Percentiles rank a stretch among this genome's conserved stretches.
Conservation (phyloP, 2,888 invertebrate genomes). For the Ganaspis brasiliensis region DNA sequence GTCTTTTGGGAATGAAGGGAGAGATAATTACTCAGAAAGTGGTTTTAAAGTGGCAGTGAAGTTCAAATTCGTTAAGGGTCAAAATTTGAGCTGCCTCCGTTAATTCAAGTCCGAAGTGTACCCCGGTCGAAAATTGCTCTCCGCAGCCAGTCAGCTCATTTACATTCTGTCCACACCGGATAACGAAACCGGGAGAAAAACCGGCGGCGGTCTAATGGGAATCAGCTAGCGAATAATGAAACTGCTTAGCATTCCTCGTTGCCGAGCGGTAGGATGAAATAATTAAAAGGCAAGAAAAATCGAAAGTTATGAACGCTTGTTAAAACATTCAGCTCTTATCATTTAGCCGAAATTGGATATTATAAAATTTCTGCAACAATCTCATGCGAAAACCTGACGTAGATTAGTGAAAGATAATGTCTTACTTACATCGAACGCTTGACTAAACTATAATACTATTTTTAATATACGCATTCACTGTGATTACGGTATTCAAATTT, state of each 20-base stretch:
- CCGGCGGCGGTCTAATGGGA: slow-evolving; percentile 78
- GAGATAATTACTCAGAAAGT: slow-evolving; percentile 16
- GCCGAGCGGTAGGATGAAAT: slow-evolving; percentile 73
- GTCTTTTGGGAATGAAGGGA: neutral
- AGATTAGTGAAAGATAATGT: neutral
- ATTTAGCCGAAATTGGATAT: slow-evolving; percentile 57
- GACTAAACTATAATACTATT: too few species aligned
- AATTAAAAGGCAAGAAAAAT: slow-evolving; percentile 73
- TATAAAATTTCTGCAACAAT: slow-evolving; percentile 39
- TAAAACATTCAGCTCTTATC: slow-evolving; percentile 57
- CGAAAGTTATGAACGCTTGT: slow-evolving; percentile 63
- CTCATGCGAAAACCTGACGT: neutral
- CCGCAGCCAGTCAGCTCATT: slow-evolving; percentile 72
- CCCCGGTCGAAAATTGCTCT: slow-evolving; percentile 67
- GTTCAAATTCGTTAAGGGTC: slow-evolving; percentile 47
- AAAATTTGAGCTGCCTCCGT: slow-evolving; percentile 60
- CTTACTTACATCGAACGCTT: neutral
- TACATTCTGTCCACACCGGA: slow-evolving; percentile 77
- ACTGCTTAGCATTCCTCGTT: slow-evolving; percentile 79
- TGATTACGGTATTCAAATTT: too few species aligned
- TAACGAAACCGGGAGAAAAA: slow-evolving; percentile 78
- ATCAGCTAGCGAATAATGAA: slow-evolving; percentile 79
- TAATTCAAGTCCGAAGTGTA: slow-evolving; percentile 62
- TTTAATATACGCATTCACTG: too few species aligned
- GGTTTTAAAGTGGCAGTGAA: slow-evolving; percentile 28